A percentile compares a stretch with the other conserved stretches of the same genome.
Evolutionary conservation across 2,797 vertebrate species (phyloP).

Genomic region (Hydrocynus forskahlii): DNA sequence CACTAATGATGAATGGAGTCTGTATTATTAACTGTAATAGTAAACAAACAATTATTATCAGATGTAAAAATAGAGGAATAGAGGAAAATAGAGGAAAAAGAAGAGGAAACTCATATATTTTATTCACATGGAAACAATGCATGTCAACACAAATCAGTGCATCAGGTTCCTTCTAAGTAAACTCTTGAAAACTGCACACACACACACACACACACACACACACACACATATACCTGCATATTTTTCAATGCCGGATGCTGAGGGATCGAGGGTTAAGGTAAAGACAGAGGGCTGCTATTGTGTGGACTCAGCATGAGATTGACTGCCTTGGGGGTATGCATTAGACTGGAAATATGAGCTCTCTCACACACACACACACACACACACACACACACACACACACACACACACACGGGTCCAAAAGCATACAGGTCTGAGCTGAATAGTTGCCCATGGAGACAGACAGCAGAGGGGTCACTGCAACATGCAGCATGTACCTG

Average conservation of each 20-base stretch:
- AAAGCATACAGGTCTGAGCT: conserved; percentile 26
- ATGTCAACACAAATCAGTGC: too few relatives aligned
- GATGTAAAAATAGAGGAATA: too few relatives aligned
- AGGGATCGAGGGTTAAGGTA: conserved; percentile 38
- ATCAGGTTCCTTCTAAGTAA: too few relatives aligned
- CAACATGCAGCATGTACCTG: conserved; percentile 20
- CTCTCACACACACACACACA: conserved; percentile 20
- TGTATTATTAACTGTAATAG: too few relatives aligned
- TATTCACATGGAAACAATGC: too few relatives aligned
- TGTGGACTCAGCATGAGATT: conserved; percentile 58
- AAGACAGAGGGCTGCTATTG: conserved; percentile 57
- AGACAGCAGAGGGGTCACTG: conserved; percentile 14
- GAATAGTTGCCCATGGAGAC: conserved; percentile 37
- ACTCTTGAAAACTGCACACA: neutral
- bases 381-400: too few relatives aligned
- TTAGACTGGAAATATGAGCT: conserved; percentile 57
- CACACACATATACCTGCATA: neutral
- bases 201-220: conserved; percentile 15
- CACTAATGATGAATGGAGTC: too few relatives aligned
- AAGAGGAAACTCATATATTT: too few relatives aligned
- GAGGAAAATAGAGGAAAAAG: too few relatives aligned
- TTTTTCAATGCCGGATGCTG: neutral
- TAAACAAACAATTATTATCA: too few relatives aligned
- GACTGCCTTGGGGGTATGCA: conserved; percentile 50
- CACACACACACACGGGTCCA: conserved; percentile 14